A percentile compares a stretch with the other conserved stretches of the same genome.
These are phyloP conservation scores for Aurelia aurita DNA, from an alignment of 30 jellyfish, hydroid and myxozoan species.

Conservation along the genomic window DNA sequence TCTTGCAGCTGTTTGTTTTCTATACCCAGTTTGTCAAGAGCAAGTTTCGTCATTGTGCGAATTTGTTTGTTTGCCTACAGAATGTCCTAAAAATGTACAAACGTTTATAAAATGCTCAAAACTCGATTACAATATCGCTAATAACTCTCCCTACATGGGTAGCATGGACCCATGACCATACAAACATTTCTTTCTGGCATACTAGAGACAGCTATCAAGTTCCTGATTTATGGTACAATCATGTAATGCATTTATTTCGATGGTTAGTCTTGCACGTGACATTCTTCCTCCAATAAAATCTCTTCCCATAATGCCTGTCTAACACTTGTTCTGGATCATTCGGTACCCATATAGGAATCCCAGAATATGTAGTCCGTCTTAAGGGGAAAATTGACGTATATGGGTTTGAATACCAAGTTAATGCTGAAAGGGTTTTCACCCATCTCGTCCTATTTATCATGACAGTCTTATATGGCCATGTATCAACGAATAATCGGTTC, in stretches of 20 bases:
- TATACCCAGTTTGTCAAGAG: too few species aligned
- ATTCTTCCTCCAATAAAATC: conserved; percentile 36
- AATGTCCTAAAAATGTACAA: too few species aligned
- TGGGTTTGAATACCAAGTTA: conserved; percentile 35
- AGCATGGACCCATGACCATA: too few species aligned
- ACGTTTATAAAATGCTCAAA: too few species aligned
- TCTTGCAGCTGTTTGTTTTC: too few species aligned
- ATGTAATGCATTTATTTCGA: conserved; percentile 10
- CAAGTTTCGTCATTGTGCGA: too few species aligned
- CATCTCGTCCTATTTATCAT: conserved; percentile 10
- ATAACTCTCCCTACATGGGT: too few species aligned
- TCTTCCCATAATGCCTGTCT: conserved; percentile 40
- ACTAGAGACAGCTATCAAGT: too few species aligned
- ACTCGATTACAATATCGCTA: too few species aligned
- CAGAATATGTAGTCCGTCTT: conserved; percentile 33
- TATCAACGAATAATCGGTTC: conserved; percentile 39
- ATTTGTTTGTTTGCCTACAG: too few species aligned
- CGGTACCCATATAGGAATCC: conserved; percentile 53
- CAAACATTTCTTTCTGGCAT: too few species aligned
- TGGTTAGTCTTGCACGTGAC: conserved; percentile 23
- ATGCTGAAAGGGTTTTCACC: conserved; percentile 24
- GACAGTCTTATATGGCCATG: conserved; percentile 55
- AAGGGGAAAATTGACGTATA: conserved; percentile 35
- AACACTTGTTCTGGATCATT: conserved; percentile 48
- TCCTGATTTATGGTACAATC: background rate